Evolutionary conservation across 2,113 vertebrate genomes (phyloP).

Genomic region (Amphiprion percula): DNA sequence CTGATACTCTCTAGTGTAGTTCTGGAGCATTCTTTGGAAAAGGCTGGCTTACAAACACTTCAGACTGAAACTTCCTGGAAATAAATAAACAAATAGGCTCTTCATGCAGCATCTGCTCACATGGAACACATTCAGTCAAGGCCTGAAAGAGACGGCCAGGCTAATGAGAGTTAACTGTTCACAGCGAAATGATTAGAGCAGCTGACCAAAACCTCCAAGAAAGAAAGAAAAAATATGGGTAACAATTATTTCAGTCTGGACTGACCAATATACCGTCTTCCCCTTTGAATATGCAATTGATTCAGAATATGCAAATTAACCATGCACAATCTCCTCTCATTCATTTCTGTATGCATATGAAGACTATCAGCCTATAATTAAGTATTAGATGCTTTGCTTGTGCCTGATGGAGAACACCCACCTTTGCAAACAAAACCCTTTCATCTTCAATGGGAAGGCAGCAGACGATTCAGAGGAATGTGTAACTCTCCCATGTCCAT

Average conservation of each 20-base stretch:
- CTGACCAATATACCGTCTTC: not conserved
- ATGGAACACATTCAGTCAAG: conserved; percentile 73
- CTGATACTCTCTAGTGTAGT: conserved; percentile 29
- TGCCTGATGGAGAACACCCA: conserved; percentile 26
- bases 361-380: conserved; percentile 11
- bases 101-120: conserved; percentile 76
- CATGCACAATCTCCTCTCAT: conserved; percentile 44
- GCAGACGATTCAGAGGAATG: conserved; percentile 22
- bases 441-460: conserved; percentile 25
- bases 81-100: conserved; percentile 75
- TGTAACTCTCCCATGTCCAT: conserved; percentile 51
- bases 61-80: conserved; percentile 65
- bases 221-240: not conserved
- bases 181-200: conserved; percentile 67
- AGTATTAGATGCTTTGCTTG: conserved; percentile 16
- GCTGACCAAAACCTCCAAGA: conserved; percentile 59
- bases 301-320: conserved; percentile 44
- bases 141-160: conserved; percentile 64
- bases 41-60: conserved; percentile 54
- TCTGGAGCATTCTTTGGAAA: conserved; percentile 60
- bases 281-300: conserved; percentile 40
- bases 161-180: conserved; percentile 77
- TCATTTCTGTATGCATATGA: conserved; percentile 22
- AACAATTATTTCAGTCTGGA: conserved; percentile 17
- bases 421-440: conserved; percentile 19